Evolutionary conservation across 2,113 vertebrate species (phyloP).

Genomic region (Nothocercus nigrocapillus): DNA sequence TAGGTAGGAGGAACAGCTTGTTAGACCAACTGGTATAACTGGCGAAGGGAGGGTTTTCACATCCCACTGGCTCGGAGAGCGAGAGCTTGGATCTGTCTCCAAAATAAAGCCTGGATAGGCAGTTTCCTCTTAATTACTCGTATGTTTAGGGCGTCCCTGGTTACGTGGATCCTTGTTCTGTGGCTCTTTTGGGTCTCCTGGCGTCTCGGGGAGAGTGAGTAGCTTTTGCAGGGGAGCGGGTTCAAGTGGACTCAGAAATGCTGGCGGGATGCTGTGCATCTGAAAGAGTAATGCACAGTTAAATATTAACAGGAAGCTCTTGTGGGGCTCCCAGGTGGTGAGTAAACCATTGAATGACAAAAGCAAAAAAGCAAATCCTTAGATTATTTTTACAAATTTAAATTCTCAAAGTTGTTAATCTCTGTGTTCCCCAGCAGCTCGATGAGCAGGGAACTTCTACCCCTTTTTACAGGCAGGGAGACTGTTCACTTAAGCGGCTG

Average conservation of each 20-base stretch:
- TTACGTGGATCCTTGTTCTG: not conserved
- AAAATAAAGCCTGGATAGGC: not conserved
- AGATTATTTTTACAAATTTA: not conserved
- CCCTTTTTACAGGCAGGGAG: not conserved
- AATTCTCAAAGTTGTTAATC: not conserved
- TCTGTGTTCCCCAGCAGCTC: rapidly evolving
- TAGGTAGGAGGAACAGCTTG: not conserved
- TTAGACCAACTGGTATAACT: not conserved
- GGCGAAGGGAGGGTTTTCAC: not conserved
- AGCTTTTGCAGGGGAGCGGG: not conserved
- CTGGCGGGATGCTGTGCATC: slow-evolving; percentile 32
- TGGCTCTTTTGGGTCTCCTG: not conserved
- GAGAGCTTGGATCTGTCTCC: too few relatives aligned
- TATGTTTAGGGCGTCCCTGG: not conserved
- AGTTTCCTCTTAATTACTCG: rapidly evolving
- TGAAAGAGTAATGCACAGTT: slow-evolving; percentile 24
- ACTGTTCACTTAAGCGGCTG: not conserved
- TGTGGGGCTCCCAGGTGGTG: not conserved
- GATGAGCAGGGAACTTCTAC: rapidly evolving
- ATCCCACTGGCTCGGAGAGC: not conserved
- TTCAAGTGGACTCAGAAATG: slow-evolving; percentile 9
- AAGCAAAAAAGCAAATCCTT: not conserved
- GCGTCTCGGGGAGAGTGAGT: not conserved
- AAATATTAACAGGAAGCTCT: slow-evolving; percentile 51
- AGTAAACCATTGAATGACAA: slow-evolving; percentile 22